A percentile compares a stretch with the other conserved stretches of the same genome.
phyloP scores from a whole-genome alignment of 2,888 invertebrate genomes.

The Calameuta idolon region DNA sequence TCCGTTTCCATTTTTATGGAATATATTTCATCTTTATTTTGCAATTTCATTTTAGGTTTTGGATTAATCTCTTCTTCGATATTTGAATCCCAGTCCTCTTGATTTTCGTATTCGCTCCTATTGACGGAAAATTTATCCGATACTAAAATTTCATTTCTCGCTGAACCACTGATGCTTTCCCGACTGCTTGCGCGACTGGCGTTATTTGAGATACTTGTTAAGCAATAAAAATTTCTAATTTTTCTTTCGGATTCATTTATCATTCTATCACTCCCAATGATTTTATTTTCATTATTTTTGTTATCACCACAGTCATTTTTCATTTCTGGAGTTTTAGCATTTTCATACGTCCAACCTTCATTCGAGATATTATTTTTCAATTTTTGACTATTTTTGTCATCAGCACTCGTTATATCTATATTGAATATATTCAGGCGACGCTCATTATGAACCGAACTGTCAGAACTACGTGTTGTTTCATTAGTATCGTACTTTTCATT shows the following conservation, averaged over 20 bases:
- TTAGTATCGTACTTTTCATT: not conserved
- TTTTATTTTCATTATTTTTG: not conserved
- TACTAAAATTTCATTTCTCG: not conserved
- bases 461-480: not conserved
- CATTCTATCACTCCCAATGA: not conserved
- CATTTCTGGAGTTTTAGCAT: not conserved
- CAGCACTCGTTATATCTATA: not conserved
- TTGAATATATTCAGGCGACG: not conserved
- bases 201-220: not conserved
- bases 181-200: not conserved
- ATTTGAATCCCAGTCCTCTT: not conserved
- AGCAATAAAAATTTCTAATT: not conserved
- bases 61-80: not conserved
- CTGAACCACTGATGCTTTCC: not conserved
- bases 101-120: not conserved
- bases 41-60: not conserved
- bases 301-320: not conserved
- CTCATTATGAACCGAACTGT: not conserved
- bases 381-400: not conserved
- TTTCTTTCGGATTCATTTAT: not conserved
- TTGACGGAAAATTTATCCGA: not conserved
- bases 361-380: not conserved
- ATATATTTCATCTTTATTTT: not conserved
- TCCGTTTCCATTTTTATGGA: conserved; percentile 27
- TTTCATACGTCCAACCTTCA: not conserved